Evolutionary conservation across 53 echinoderm and acorn worm species (phyloP).

Genomic region (Zoroaster sp.): DNA sequence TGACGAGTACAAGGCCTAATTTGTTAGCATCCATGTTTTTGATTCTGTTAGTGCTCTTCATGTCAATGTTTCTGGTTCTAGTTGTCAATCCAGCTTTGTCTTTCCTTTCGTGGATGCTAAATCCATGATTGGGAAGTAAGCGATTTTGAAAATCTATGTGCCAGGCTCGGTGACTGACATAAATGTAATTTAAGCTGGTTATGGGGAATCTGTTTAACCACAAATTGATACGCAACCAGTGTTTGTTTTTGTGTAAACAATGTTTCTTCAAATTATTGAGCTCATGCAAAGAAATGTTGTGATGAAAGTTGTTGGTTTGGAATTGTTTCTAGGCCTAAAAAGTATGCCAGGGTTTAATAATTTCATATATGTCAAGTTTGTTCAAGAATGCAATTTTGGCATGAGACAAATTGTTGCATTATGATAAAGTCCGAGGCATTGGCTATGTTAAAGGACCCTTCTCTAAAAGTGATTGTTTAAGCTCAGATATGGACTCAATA

Average conservation of each 20-base stretch:
- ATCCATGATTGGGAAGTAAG: neutral
- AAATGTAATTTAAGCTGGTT: too few species aligned
- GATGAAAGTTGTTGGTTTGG: neutral
- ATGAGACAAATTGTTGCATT: neutral
- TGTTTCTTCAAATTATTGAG: too few species aligned
- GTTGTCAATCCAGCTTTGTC: conserved; percentile 5
- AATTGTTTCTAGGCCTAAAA: neutral
- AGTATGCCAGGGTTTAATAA: neutral
- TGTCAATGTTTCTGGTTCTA: neutral
- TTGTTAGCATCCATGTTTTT: neutral
- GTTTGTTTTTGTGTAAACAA: too few species aligned
- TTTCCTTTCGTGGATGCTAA: neutral
- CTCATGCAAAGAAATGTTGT: neutral
- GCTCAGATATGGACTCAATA: neutral
- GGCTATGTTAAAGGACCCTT: neutral
- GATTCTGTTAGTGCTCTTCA: neutral
- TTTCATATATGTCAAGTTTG: too few species aligned
- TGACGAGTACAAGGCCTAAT: neutral
- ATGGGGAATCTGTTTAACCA: too few species aligned
- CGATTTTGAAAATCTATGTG: too few species aligned
- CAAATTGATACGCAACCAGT: too few species aligned
- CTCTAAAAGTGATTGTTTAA: neutral
- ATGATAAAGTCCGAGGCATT: neutral
- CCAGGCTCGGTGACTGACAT: too few species aligned
- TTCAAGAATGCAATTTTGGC: too few species aligned